phyloP scores from a whole-genome alignment of 2,888 invertebrate genomes.

The Drosophila robusta region DNA sequence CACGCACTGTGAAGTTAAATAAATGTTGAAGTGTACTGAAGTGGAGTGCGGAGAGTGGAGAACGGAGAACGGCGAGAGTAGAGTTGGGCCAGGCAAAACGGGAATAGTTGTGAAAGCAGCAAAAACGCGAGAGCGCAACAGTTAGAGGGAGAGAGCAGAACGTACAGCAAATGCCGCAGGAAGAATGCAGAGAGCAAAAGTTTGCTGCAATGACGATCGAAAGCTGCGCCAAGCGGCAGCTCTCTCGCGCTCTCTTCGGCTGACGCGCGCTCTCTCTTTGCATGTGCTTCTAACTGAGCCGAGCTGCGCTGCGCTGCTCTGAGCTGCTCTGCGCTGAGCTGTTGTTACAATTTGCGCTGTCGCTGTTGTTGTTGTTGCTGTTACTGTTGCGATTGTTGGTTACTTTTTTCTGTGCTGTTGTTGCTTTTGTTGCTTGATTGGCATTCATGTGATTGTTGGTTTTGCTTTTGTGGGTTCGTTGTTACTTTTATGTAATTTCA shows the following conservation, averaged over 20 bases:
- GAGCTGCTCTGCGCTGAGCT: slow-evolving; percentile 31
- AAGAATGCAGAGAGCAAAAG: slow-evolving; percentile 44
- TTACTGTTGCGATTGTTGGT: slow-evolving; percentile 27
- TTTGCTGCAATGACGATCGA: slow-evolving; percentile 45
- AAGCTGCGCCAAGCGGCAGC: slow-evolving; percentile 10
- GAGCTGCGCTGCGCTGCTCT: slow-evolving; percentile 30
- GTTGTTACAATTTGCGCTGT: slow-evolving; percentile 37
- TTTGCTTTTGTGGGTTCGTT: slow-evolving; percentile 69
- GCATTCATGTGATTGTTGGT: slow-evolving; percentile 66
- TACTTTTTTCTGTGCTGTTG: slow-evolving; percentile 6
- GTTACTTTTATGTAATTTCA: slow-evolving; percentile 82
- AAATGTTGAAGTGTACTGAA: slow-evolving; percentile 36
- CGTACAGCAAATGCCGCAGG: slow-evolving; percentile 9
- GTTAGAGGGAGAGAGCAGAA: slow-evolving; percentile 35
- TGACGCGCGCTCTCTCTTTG: slow-evolving; percentile 18
- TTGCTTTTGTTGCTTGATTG: slow-evolving; percentile 52
- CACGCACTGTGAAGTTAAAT: slow-evolving; percentile 47
- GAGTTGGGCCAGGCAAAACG: slow-evolving; percentile 46
- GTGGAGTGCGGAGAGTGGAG: slow-evolving; percentile 33
- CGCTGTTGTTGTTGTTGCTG: slow-evolving; percentile 13
- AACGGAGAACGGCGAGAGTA: slow-evolving; percentile 5
- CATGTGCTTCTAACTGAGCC: slow-evolving; percentile 40
- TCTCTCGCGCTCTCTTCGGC: slow-evolving; percentile 26
- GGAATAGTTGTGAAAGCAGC: slow-evolving; percentile 73
- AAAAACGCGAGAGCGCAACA: slow-evolving; percentile 14